Evolutionary conservation across 1,140 invertebrate species (phyloP), one percentile per base, ranked within the genome.

Genomic region (Cheumatopsyche charites): DNA sequence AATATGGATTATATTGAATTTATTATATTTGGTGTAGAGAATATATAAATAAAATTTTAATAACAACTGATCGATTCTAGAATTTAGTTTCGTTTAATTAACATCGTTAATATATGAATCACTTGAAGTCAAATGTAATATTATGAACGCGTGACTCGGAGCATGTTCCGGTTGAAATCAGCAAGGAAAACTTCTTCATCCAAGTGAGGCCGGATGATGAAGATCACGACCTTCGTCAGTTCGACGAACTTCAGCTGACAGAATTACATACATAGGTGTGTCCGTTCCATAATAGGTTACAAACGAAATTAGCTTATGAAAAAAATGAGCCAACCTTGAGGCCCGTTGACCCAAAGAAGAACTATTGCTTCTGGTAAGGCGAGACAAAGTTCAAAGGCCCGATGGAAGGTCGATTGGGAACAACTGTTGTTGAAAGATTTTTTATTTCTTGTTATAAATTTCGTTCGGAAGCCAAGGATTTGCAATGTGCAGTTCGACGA

Each of bases 301-400:
- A 58, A 25, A n/a, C 13, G 11, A 2, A 47, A 47, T 13, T 47
- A 3, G 13, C 43, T 13, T 6, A 2, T 3, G 13, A 47, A n/a
- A 12, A 47, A 47, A 12, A 47, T 47, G 11, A 47, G 4, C 3
- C 29, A 36, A 45, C 69, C 73, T 71, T 74, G 63, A 17, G 21
- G 52, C 26, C 55, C 23, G 42, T 61, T 74, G 70, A 74, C 73
- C 73, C 70, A 74, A 26, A 74, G 73, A 74, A 62, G 66, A 36
- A 43, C n/a, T 21, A 13, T 23, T 67, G 13, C 19, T 47, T 65
- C 19, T 67, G n/a, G 11, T 36, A 26, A 62, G 6, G 36, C 15
- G 21, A 42, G 17, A 41, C 4, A 2, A n/a, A 45, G 68, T 69
- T 74, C 73, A 71, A 74, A 71, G 73, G 62, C 69, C 73, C 68